A percentile compares a stretch with the other conserved stretches of the same genome.
phyloP scores from a whole-genome alignment of 2,888 invertebrate species.

The Eurytoma californica region DNA sequence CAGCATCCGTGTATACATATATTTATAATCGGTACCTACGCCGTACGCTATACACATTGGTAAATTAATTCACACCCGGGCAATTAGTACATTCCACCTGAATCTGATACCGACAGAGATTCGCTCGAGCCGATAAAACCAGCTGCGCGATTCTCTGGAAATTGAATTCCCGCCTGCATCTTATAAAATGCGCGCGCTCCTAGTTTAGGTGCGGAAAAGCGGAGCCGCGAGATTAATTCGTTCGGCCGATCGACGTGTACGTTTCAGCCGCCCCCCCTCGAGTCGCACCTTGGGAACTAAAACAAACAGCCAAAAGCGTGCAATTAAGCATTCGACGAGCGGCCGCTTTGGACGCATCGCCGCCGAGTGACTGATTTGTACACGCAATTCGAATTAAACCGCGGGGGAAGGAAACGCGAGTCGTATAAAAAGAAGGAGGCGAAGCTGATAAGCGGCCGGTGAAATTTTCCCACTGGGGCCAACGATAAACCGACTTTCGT shows the following conservation, averaged over 20 bases:
- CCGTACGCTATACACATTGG: slow-evolving; percentile 8
- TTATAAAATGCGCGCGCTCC: not conserved
- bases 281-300: slow-evolving; percentile 17
- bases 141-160: slow-evolving; percentile 15
- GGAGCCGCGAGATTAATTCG: slow-evolving; percentile 9
- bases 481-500: slow-evolving; percentile 29
- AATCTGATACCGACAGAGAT: slow-evolving; percentile 19
- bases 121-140: slow-evolving; percentile 11
- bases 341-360: not conserved
- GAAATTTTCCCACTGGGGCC: not conserved
- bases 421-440: not conserved
- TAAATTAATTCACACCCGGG: slow-evolving; percentile 43
- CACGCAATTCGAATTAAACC: not conserved
- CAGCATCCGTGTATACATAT: too few species aligned
- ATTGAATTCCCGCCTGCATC: slow-evolving; percentile 5
- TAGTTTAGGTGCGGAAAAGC: too few species aligned
- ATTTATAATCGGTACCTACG: too few species aligned
- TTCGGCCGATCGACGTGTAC: not conserved
- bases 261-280: slow-evolving; percentile 25
- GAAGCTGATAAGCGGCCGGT: not conserved
- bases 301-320: not conserved
- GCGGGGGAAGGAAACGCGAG: not conserved
- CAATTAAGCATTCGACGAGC: too few species aligned
- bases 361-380: slow-evolving; percentile 21
- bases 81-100: slow-evolving; percentile 43